These are phyloP conservation scores for Panagrolaimus sp. DNA, from an alignment of 1,140 invertebrate genomes.

Conservation along the genomic window DNA sequence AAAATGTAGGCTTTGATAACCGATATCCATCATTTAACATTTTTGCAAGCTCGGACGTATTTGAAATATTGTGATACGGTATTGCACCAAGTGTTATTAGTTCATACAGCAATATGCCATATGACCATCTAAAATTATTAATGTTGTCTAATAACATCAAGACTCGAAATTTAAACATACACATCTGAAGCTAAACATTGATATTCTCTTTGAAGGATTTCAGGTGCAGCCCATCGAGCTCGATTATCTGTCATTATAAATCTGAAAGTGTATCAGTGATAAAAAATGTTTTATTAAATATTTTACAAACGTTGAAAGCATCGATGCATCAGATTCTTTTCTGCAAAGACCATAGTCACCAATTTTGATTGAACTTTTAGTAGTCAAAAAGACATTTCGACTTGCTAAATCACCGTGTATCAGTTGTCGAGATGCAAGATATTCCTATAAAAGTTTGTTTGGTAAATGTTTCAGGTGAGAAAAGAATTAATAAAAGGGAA, in stretches of 20 bases:
- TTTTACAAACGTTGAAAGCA: neutral
- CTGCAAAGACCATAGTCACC: neutral
- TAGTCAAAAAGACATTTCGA: constrained; percentile 4
- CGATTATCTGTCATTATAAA: neutral
- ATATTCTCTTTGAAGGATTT: neutral
- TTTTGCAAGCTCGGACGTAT: neutral
- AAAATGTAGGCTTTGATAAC: neutral
- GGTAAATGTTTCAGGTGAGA: too few species aligned
- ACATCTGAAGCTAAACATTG: constrained; percentile 11
- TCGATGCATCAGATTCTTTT: neutral
- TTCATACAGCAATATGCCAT: neutral
- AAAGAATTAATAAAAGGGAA: too few species aligned
- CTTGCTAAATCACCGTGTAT: neutral
- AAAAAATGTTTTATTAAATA: neutral
- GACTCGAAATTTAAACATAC: neutral
- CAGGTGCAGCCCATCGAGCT: constrained; percentile 3
- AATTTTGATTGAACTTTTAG: neutral
- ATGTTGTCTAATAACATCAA: neutral
- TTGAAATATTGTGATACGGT: constrained; percentile 3
- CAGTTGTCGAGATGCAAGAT: neutral
- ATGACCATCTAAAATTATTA: neutral
- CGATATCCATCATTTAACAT: constrained; percentile 3
- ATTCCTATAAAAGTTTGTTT: neutral
- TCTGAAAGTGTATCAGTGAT: neutral
- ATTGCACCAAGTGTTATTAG: constrained; percentile 3